Base-by-base conservation (phyloP, 2,797 vertebrate genomes). In the Cirrhinus molitorella region DNA sequence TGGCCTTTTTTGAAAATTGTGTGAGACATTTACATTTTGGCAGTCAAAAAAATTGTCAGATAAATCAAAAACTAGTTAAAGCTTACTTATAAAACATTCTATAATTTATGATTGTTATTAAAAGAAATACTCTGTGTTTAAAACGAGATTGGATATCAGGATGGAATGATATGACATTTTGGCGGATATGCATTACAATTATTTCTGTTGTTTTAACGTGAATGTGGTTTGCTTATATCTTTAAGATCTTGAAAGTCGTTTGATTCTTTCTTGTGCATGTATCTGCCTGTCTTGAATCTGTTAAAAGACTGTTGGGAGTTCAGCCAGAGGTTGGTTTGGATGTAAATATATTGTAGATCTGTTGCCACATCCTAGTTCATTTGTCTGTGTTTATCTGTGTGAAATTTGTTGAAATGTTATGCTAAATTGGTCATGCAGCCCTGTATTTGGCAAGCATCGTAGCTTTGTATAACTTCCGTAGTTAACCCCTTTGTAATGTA, bases 191-290 rank as follows among this genome's bases (percentile, higher is more conserved):
- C 23, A 14, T 28, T 77, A 28, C 17, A 63, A 2, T 45, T 21
- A 45, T 45, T n/a, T 4, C 4, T 40, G 45, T 51, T 37, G 51
- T 25, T 78, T 83, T 70, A 49, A 31, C 2, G 0, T 49, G 25
- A 49, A 11, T 34, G 11, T 77, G 51, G 59, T 51, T 78, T 61
- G 10, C 4, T 51, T 7, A n/a, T 70, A 37, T 45, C n/a, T 57
- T 25, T n/a, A 73, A n/a, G 66, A 31, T 79, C 21, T 45, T 57
- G 21, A 12, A 28, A 6, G 45, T 19, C 0, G 1, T 67, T 21
- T 61, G n/a, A 10, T 25, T 75, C n/a, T 81, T 45, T 80, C 25
- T 55, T 76, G 51, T 17, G 53, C 83, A n/a, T 85, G 78, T 65
- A 31, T 76, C 23, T 68, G 78, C 83, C 25, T 85, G 83, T 37